Evolutionary conservation across 2,888 invertebrate genomes (phyloP).

Genomic region (Erpobdella octoculata): DNA sequence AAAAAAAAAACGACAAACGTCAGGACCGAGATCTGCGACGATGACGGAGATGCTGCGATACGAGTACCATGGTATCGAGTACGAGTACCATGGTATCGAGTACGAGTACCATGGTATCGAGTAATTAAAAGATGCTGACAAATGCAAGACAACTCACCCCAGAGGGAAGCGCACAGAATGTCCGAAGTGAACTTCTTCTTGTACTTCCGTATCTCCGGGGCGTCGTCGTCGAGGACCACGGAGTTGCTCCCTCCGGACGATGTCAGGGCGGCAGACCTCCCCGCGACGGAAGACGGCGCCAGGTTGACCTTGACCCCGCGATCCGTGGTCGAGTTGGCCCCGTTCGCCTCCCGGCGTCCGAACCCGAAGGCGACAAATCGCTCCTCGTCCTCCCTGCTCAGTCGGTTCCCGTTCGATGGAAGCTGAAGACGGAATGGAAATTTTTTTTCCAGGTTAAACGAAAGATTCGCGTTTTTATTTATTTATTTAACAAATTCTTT

Average conservation of each 20-base stretch:
- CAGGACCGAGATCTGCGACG: too few relatives aligned
- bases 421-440: slow-evolving; percentile 29
- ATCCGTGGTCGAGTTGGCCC: slow-evolving; percentile 58
- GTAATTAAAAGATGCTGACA: background rate
- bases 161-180: slow-evolving; percentile 94
- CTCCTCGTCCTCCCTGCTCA: slow-evolving; percentile 50
- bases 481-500: background rate
- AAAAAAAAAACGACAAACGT: too few relatives aligned
- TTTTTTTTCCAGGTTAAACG: background rate
- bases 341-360: slow-evolving; percentile 55
- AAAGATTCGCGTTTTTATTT: background rate
- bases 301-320: slow-evolving; percentile 79
- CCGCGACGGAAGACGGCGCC: slow-evolving; percentile 76
- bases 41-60: too few relatives aligned
- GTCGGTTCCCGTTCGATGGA: slow-evolving; percentile 78
- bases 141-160: slow-evolving; percentile 64
- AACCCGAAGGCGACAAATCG: slow-evolving; percentile 5
- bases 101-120: background rate
- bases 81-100: too few relatives aligned
- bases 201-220: slow-evolving; percentile 97
- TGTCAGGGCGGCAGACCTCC: slow-evolving; percentile 62
- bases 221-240: slow-evolving; percentile 58
- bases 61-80: too few relatives aligned
- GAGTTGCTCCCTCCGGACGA: slow-evolving; percentile 2
- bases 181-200: slow-evolving; percentile 99